phyloP scores from a whole-genome alignment of 2,888 invertebrate genomes.

The Patella ulyssiponensis region DNA sequence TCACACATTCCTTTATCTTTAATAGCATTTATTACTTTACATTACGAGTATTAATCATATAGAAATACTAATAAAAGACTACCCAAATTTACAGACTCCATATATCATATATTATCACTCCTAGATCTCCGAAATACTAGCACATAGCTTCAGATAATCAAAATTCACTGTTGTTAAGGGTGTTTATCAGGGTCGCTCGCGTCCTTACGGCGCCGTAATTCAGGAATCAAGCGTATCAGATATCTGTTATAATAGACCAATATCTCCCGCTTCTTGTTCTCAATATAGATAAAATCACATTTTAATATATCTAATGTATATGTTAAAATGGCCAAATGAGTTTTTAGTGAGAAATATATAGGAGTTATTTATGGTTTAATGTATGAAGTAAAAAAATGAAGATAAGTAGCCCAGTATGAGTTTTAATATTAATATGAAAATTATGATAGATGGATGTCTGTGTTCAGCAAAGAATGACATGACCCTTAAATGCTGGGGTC shows the following conservation, averaged over 20 bases:
- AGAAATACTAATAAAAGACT: neutral
- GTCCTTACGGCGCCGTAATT: slow-evolving; percentile 10
- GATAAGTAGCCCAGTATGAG: neutral
- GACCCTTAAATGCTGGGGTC: neutral
- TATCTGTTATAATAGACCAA: slow-evolving; percentile 4
- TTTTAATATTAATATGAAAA: slow-evolving; percentile 6
- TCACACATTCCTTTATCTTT: too few species aligned
- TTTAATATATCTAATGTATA: slow-evolving; percentile 4
- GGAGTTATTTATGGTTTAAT: slow-evolving; percentile 3
- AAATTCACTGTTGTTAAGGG: slow-evolving; percentile 4
- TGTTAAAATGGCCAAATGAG: slow-evolving; percentile 11
- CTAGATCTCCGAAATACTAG: neutral
- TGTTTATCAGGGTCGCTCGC: slow-evolving; percentile 1
- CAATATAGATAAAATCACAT: neutral
- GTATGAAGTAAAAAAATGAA: neutral
- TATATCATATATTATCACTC: neutral
- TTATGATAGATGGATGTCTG: slow-evolving; percentile 5
- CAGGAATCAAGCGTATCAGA: neutral
- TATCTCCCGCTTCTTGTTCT: slow-evolving; percentile 1
- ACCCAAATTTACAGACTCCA: neutral
- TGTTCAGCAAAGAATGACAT: neutral
- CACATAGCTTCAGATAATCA: neutral
- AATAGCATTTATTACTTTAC: too few species aligned
- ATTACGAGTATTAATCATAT: too few species aligned
- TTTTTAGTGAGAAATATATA: slow-evolving; percentile 12